A percentile compares a stretch with the other conserved stretches of the same genome.
phyloP scores from a whole-genome alignment of 2,888 invertebrate species.

The Trissonchulus sp. region DNA sequence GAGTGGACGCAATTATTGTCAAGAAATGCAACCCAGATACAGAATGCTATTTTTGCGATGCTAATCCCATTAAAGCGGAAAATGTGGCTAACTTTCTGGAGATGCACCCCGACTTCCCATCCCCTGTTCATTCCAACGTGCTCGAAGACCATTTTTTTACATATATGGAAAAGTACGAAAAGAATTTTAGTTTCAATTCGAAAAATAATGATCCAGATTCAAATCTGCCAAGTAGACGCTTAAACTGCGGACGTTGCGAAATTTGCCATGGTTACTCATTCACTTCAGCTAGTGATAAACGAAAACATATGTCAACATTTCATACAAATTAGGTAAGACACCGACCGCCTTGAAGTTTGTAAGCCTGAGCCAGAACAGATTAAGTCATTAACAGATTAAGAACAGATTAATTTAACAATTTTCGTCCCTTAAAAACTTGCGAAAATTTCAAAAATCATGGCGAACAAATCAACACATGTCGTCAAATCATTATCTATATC shows the following conservation, averaged over 20 bases:
- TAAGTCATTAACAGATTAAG: no score
- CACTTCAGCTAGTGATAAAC: neutral
- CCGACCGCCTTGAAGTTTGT: no score
- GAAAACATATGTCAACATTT: no score
- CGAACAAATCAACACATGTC: no score
- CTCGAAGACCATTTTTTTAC: neutral
- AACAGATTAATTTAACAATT: no score
- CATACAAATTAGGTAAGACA: no score
- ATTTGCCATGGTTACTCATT: neutral
- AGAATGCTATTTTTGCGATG: no score
- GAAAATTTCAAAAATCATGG: no score
- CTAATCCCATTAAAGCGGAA: neutral
- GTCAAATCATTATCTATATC: no score
- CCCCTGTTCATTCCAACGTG: neutral
- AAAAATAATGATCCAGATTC: neutral
- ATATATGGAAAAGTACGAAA: neutral
- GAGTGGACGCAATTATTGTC: neutral
- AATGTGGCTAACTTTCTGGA: neutral
- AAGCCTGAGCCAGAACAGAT: no score
- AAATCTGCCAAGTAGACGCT: neutral
- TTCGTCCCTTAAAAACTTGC: no score
- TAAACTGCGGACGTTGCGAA: neutral
- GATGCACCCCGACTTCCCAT: neutral
- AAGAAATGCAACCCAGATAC: neutral
- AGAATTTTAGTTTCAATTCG: neutral